Base-by-base conservation (phyloP, 23 tunicate genomes). In the Ascidia mentula region DNA sequence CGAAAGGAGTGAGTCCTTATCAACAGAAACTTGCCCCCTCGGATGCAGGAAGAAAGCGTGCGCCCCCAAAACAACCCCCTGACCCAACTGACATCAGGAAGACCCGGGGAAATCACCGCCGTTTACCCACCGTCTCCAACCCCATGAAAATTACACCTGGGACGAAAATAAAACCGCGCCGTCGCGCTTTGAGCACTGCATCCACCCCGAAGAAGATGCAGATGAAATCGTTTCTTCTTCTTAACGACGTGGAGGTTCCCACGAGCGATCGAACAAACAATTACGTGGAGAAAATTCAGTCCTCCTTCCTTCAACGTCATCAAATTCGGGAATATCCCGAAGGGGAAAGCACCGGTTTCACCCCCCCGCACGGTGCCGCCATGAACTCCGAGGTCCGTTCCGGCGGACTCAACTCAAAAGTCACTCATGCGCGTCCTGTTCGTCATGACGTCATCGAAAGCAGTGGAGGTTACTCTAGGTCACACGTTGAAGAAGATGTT, bases 271-370 rank as follows among this genome's bases (percentile, higher is more conserved):
- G 8, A 4, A 81, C 42, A 13, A 40, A 72, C 24, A 70, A 60
- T 18, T 81, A 81, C 85, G 31, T 40, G 8, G 13, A 39, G 45
- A 39, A 81, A 31, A 40, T 81, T 28, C 85, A 81, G 31, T 59
- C 85, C 5, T 40, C 85, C 24, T 81, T 81, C 71, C 39, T 81
- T 2, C 77, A 70, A 6, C 85, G 71, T 7, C 72, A 75, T 28
- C 85, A 69, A 36, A n/a, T 36, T 39, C 39, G 37, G 31, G 77
- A 81, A 24, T 53, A 9, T 9, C 45, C 46, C 40, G 46, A 39
- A 34, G 78, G 40, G 78, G 78, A 74, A 74, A 26, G 1, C 78
- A 17, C 40, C 46, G 45, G 22, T 46, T 36, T 35, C 46, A 46
- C 28, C 15, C 26, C 40, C 78, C 33, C 22, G 12, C 28, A 53